Evolutionary conservation across 1,140 invertebrate species (phyloP).

Genomic region (Drosophila sp.): DNA sequence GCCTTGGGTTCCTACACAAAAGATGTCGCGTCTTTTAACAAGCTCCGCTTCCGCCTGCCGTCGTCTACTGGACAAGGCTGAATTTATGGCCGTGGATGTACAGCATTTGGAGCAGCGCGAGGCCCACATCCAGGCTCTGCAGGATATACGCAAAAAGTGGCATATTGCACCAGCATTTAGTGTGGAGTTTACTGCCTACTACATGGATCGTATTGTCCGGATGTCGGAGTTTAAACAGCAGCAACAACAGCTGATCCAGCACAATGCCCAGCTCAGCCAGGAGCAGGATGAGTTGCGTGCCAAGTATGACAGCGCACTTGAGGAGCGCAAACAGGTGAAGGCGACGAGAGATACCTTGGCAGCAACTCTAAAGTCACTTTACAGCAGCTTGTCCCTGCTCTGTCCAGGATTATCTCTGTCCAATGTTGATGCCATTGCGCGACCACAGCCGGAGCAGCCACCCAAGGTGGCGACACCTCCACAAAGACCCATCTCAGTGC

Average conservation of each 20-base stretch:
- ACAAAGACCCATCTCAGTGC: slow-evolving; percentile 87
- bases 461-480: slow-evolving; percentile 73
- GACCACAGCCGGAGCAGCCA: slow-evolving; percentile 53
- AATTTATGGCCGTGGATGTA: slow-evolving; percentile 94
- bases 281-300: slow-evolving; percentile 90
- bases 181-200: slow-evolving; percentile 97
- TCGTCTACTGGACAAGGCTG: slow-evolving; percentile 93
- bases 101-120: slow-evolving; percentile 91
- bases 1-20: slow-evolving; percentile 97
- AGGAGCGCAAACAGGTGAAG: slow-evolving; percentile 67
- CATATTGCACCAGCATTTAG: slow-evolving; percentile 96
- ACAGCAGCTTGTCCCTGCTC: slow-evolving; percentile 62
- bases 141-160: slow-evolving; percentile 96
- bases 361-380: slow-evolving; percentile 37
- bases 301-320: slow-evolving; percentile 91
- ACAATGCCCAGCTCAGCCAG: slow-evolving; percentile 89
- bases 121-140: slow-evolving; percentile 90
- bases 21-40: slow-evolving; percentile 95
- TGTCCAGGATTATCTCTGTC: slow-evolving; percentile 87
- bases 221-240: slow-evolving; percentile 91
- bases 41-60: slow-evolving; percentile 95
- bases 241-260: slow-evolving; percentile 90
- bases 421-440: slow-evolving; percentile 85
- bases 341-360: slow-evolving; percentile 41
- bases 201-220: slow-evolving; percentile 92